These are phyloP conservation scores for Macrobrachium rosenbergii DNA, from an alignment of 1,140 invertebrate genomes.

Conservation along the genomic window DNA sequence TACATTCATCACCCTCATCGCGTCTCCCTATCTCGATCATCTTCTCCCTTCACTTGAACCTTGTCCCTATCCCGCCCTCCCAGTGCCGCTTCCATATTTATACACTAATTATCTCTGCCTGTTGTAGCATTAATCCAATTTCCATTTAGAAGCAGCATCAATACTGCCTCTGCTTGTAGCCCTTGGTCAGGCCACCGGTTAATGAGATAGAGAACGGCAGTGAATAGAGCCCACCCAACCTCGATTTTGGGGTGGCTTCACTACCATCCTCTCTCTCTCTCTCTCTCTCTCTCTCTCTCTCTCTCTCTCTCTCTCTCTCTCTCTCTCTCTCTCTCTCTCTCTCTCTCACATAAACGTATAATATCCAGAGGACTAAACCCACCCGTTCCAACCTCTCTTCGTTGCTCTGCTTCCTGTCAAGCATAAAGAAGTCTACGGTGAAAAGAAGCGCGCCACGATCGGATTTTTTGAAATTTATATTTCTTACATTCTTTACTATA, in stretches of 20 bases:
- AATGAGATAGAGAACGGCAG: not conserved
- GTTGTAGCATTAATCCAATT: not conserved
- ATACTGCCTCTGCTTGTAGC: no score
- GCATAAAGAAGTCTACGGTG: no score
- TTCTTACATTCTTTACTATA: no score
- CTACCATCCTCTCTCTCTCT: not conserved
- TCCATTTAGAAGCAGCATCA: no score
- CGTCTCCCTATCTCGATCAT: not conserved
- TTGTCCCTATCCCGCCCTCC: not conserved
- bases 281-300: constrained; percentile 24
- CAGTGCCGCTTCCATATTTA: not conserved
- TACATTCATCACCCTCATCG: not conserved
- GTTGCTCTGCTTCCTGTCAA: no score
- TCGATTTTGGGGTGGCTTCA: constrained; percentile 2
- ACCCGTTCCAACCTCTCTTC: no score
- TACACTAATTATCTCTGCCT: not conserved
- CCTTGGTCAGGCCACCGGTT: no score
- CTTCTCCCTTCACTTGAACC: not conserved
- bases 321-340: constrained; percentile 37
- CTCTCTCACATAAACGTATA: not conserved
- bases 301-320: constrained; percentile 34
- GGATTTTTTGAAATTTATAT: no score
- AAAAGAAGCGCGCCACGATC: no score
- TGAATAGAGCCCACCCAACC: not conserved
- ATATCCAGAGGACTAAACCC: no score